Base-by-base conservation (phyloP, 2,113 vertebrate genomes). In the Urocynchramus pylzowi region DNA sequence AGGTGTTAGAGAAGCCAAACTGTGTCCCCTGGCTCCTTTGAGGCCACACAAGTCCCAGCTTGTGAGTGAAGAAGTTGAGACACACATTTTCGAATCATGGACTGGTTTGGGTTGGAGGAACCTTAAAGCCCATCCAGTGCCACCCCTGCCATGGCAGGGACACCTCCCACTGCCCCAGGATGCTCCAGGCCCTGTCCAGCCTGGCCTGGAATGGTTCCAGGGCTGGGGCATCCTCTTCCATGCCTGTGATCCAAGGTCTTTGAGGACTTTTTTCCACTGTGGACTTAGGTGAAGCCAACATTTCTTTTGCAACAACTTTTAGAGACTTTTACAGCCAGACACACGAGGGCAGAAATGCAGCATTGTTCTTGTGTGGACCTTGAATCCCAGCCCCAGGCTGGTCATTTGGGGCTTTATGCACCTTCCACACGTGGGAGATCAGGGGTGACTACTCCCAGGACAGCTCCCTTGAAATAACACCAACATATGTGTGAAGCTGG, bases 121-220 rank as follows among this genome's bases (percentile, higher is more conserved):
- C 35, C 8, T 16, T 1, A 24, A 33, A 57, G 24, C 31, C 19
- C 41, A 33, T 2, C 23, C 26, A 15, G 30, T 30, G 1, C 42
- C 60, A 49, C 4, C 28, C 57, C 33, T 56, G 23, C 41, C 59
- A 10, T 13, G 41, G 59, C 50, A 84, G 59, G 19, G 28, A 41
- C 30, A 41, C 6, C 26, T 65, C 6, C 31, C 52, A 3, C 8
- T 13, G 15, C 1, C 0, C 35, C 52, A 52, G 37, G 42, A 0
- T 7, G 44, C 71, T 57, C 52, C 61, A 63, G 18, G 33, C 3
- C 20, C 47, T 7, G 13, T 21, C 80, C 67, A 47, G 44, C 52
- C 61, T 31, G 52, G 26, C 44, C 71, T 37, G 45, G 53, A 5
- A 10, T 24, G 33, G 30, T 31, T 31, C 44, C 53, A 35, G 30